Base-by-base conservation (phyloP, 2,797 vertebrate species). In the Naso thynnoides region DNA sequence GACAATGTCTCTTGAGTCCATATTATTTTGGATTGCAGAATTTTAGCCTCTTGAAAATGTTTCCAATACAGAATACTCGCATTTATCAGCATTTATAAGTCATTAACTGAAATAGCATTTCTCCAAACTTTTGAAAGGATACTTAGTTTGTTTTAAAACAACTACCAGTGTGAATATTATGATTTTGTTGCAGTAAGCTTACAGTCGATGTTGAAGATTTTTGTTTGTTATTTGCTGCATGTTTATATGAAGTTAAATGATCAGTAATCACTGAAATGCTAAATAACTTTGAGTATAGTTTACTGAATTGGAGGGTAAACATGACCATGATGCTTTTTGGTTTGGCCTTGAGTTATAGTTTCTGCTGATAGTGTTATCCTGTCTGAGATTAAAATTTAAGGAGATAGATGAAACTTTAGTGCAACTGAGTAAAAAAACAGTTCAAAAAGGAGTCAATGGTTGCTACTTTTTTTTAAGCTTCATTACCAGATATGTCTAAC, bases 1-100 rank as follows among this genome's bases (percentile, higher is more conserved):
- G 18, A 39, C 61, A 45, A 21, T 67, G n/a, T 81, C 71, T 78
- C 59, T 47, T 27, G 63, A 76, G 57, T 52, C 41, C 16, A 33
- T 45, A 23, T 70, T 70, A 73, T 73, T 76, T 67, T 72, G 47
- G 41, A 70, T 13, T n/a, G 13, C 13, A 33, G 36, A 48, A 53
- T 54, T 29, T 50, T 45, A 27, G 47, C 44, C 42, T 60, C 73
- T 60, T 60, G 27, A 61, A 74, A 72, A 33, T 39, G 66, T 27
- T 72, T 33, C 58, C 58, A 38, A 63, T 48, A 55, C 24, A 55
- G 31, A 64, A 49, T 15, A 49, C n/a, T n/a, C 1, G 38, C 38
- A 29, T n/a, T n/a, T n/a, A n/a, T n/a, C 15, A 39, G 15, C 5
- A 55, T 63, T 67, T 47, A 49, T 9, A 55, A 55, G 47, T 48